phyloP scores from a whole-genome alignment of 2,113 vertebrate species.

The Gymnocephalus cernua region DNA sequence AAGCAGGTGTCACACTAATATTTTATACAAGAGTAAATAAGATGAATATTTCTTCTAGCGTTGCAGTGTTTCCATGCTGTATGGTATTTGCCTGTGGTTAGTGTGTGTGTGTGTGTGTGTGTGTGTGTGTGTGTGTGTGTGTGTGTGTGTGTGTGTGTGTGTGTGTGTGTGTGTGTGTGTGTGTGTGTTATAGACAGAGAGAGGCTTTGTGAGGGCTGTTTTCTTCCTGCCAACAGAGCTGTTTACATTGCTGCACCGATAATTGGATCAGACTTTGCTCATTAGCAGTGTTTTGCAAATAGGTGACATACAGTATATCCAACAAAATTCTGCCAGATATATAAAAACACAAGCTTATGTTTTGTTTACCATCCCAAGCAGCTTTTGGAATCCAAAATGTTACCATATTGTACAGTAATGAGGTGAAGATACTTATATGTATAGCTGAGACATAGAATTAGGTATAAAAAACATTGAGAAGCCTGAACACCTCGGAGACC shows the following conservation, averaged over 20 bases:
- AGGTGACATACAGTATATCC: constrained; percentile 23
- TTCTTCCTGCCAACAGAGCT: constrained; percentile 45
- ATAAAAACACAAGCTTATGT: constrained; percentile 10
- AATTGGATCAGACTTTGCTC: constrained; percentile 58
- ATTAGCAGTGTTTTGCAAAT: constrained; percentile 38
- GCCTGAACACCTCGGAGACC: constrained; percentile 43
- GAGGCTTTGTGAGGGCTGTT: constrained; percentile 29
- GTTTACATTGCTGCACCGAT: constrained; percentile 43
- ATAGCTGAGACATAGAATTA: constrained; percentile 11
- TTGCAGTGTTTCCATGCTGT: not conserved
- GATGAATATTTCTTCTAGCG: no score
- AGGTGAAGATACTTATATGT: constrained; percentile 7
- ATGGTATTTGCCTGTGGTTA: not conserved
- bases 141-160: not conserved
- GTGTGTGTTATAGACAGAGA: not conserved
- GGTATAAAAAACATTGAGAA: not conserved
- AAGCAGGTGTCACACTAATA: no score
- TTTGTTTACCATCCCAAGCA: constrained; percentile 39
- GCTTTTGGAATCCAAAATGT: not conserved
- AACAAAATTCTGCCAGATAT: not conserved
- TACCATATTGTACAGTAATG: constrained; percentile 3
- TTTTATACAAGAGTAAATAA: no score
- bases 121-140: constrained; percentile 10
- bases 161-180: constrained; percentile 2
- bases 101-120: not conserved